phyloP scores from a whole-genome alignment of 2,113 vertebrate species.

The Mesembrinibis cayennensis region DNA sequence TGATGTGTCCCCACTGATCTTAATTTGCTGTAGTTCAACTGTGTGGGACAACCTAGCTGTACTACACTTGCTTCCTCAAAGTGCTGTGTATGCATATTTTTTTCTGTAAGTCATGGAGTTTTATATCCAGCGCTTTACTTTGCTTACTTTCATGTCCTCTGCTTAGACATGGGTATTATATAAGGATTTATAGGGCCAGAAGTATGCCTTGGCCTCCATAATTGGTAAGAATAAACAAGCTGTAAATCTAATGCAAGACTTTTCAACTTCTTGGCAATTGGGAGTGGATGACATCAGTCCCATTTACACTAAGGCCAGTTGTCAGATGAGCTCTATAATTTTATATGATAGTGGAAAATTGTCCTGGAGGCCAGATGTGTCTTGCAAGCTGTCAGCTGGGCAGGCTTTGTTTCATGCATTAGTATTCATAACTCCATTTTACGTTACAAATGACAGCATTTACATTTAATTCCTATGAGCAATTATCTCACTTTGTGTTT shows the following conservation, averaged over 20 bases:
- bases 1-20: not conserved
- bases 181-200: not conserved
- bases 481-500: not conserved
- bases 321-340: not conserved
- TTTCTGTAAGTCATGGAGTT: not conserved
- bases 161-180: not conserved
- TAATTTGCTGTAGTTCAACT: not conserved
- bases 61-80: not conserved
- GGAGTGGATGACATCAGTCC: constrained; percentile 8
- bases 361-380: not conserved
- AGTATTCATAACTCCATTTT: not conserved
- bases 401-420: not conserved
- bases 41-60: not conserved
- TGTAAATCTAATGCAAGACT: constrained; percentile 15
- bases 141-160: constrained; percentile 1
- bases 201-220: not conserved
- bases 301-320: not conserved
- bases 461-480: not conserved
- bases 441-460: not conserved
- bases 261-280: constrained; percentile 4
- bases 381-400: not conserved
- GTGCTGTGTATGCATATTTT: not conserved
- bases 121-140: not conserved
- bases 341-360: not conserved
- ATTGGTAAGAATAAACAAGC: constrained; percentile 1